Evolutionary conservation across 2,797 vertebrate genomes (phyloP).

Genomic region (Sphenopsis melanotis): DNA sequence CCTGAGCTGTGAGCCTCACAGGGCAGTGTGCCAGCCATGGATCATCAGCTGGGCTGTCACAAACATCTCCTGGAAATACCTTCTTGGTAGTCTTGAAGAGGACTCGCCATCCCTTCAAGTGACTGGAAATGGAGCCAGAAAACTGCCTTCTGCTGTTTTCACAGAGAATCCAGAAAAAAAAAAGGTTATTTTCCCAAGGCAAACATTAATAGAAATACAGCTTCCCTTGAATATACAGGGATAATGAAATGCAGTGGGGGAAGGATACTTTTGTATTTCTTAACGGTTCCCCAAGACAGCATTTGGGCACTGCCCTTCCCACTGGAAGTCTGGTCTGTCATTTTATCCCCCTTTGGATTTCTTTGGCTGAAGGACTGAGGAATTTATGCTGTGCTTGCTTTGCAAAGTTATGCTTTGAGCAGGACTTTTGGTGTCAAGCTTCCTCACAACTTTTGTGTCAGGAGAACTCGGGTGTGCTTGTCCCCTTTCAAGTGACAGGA

Average conservation of each 20-base stretch:
- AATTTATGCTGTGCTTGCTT: neutral
- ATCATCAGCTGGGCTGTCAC: neutral
- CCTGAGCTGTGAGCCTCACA: neutral
- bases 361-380: neutral
- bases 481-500: neutral
- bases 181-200: neutral
- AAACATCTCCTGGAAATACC: neutral
- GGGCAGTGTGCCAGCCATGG: neutral
- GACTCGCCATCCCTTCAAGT: neutral
- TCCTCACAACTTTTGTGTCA: neutral
- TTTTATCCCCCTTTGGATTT: neutral
- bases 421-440: neutral
- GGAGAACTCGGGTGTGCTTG: neutral
- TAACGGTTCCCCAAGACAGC: neutral
- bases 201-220: neutral
- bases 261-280: neutral
- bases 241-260: neutral
- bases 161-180: neutral
- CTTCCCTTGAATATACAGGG: neutral
- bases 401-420: neutral
- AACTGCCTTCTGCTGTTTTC: neutral
- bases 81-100: neutral
- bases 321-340: neutral
- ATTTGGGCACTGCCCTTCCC: neutral
- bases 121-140: neutral